A percentile compares a stretch with the other conserved stretches of the same genome.
phyloP scores from a whole-genome alignment of 2,797 vertebrate species.

The Echeneis naucrates region DNA sequence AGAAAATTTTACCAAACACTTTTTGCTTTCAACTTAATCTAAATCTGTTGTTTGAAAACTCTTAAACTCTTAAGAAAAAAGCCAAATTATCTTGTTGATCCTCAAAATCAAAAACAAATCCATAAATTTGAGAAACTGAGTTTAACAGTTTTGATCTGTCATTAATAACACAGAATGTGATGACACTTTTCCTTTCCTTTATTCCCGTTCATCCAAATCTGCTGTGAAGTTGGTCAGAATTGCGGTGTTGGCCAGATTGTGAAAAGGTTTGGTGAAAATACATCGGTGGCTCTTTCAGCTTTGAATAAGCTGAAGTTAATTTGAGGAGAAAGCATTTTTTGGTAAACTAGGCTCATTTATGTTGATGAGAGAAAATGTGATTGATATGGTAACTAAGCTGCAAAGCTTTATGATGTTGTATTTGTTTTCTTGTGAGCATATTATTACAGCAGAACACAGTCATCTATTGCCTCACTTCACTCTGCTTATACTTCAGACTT shows the following conservation, averaged over 20 bases:
- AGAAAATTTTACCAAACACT: conserved; percentile 5
- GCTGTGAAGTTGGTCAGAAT: conserved; percentile 15
- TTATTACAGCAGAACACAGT: conserved; percentile 37
- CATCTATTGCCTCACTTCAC: conserved; percentile 31
- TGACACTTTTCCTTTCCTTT: neutral
- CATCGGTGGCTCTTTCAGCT: conserved; percentile 15
- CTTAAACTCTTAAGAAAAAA: too few relatives aligned
- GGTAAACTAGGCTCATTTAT: conserved; percentile 2
- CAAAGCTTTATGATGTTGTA: conserved; percentile 14
- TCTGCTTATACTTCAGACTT: conserved; percentile 38
- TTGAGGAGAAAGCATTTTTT: neutral
- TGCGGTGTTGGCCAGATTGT: neutral
- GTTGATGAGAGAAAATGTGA: conserved; percentile 15
- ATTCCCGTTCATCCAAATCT: conserved; percentile 7
- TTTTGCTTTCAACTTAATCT: neutral
- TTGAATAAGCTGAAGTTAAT: conserved; percentile 5
- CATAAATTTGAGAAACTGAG: neutral
- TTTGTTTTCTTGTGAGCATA: conserved; percentile 33
- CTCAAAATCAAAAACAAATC: neutral
- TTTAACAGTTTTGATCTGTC: neutral
- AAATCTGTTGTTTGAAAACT: neutral
- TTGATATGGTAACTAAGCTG: conserved; percentile 3
- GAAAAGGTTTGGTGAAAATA: conserved; percentile 12
- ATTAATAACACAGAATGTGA: neutral
- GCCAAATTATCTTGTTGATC: neutral